Base-by-base conservation (phyloP, 2,888 invertebrate species). In the Opisthograptis luteolata region DNA sequence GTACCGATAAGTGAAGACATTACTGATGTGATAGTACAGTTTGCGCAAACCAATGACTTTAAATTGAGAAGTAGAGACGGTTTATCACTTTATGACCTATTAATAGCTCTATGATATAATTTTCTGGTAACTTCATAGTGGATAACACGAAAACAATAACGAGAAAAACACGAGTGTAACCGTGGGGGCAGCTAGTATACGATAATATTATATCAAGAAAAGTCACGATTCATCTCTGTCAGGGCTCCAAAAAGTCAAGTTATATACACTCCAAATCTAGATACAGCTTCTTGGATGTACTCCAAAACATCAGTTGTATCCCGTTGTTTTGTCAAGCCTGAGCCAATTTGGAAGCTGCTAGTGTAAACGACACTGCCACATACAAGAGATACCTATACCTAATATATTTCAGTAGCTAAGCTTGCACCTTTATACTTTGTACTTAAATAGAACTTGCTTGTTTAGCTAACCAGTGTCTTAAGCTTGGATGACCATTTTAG, bases 201-300 rank as follows among this genome's bases (percentile, higher is more conserved):
- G n/a, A n/a, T n/a, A 19, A 10, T 19, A 9, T 17, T 3, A 32
- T 10, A 30, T 14, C 8, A 13, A 14, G 15, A 4, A 5, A 30
- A 30, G 30, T 17, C 19, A 7, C 32, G n/a, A 17, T 32, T 10
- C 19, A 32, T 32, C 32, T 19, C 19, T 10, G 32, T 32, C 19
- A 12, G 10, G 9, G 17, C 19, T 19, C 10, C 10, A 32, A 10
- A 19, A 17, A 19, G 4, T 9, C 15, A n/a, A 24, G 8, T 14
- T 12, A 28, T 10, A 32, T 19, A 10, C 27, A 2, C 9, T 27
- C 5, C 10, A 32, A 28, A 28, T 28, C 6, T 2, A 13, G 14
- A 2, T 28, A 19, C 35, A 42, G 14, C 46, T 52, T 3, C 3
- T 60, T 58, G 57, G 60, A 58, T 39, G 37, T 46, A 54, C 41